Conservation (phyloP, 2,888 invertebrate genomes). For the Julus scanicus region DNA sequence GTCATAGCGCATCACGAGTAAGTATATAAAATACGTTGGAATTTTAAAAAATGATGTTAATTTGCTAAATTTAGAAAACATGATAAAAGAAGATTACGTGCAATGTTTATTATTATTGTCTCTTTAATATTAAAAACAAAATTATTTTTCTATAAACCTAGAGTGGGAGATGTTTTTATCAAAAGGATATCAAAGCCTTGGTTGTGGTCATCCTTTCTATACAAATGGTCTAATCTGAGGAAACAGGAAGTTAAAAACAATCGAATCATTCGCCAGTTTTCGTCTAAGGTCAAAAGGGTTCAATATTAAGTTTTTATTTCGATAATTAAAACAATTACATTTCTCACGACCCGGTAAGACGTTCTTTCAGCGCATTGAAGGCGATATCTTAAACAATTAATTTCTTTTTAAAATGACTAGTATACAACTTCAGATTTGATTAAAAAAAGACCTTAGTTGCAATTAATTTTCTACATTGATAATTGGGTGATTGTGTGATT, state of each 20-base stretch:
- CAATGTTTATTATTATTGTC: not conserved
- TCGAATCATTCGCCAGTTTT: not conserved
- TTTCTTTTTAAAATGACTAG: too few species aligned
- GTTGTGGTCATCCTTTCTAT: not conserved
- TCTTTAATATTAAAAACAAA: not conserved
- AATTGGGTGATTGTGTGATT: too few species aligned
- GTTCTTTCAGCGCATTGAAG: too few species aligned
- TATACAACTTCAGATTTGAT: too few species aligned
- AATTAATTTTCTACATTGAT: too few species aligned
- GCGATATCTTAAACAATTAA: too few species aligned
- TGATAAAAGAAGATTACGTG: not conserved
- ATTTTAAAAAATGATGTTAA: not conserved
- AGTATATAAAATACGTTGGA: not conserved
- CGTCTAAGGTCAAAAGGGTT: not conserved
- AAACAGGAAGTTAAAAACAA: not conserved
- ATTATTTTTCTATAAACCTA: not conserved
- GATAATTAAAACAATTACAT: too few species aligned
- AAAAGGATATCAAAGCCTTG: not conserved
- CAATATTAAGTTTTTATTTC: too few species aligned
- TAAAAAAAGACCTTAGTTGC: too few species aligned
- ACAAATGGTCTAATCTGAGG: not conserved
- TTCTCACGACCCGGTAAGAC: too few species aligned
- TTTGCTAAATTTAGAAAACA: not conserved
- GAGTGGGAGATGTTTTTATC: not conserved
- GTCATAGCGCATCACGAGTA: not conserved